These are phyloP conservation scores for Amazona ochrocephala DNA, from an alignment of 2,797 vertebrate species.

Conservation along the genomic window DNA sequence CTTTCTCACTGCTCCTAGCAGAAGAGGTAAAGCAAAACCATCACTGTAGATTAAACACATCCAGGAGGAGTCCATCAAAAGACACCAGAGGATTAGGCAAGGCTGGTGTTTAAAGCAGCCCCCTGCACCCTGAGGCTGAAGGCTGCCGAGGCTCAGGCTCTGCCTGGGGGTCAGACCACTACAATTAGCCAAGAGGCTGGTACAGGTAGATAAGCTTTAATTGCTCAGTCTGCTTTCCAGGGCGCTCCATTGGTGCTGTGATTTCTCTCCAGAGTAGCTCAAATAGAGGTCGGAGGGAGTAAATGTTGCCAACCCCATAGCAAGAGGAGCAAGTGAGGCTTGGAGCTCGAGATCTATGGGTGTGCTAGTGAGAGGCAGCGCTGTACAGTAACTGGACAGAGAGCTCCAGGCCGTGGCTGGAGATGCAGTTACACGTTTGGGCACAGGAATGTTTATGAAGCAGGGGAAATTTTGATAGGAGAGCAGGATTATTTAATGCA, in stretches of 20 bases:
- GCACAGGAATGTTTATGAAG: not conserved
- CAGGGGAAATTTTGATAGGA: not conserved
- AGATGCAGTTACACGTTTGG: not conserved
- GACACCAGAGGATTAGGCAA: not conserved
- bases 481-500: not conserved
- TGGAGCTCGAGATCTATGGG: not conserved
- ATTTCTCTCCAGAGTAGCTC: not conserved
- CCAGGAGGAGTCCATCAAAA: not conserved
- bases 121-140: not conserved
- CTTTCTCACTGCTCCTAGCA: not conserved
- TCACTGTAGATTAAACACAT: fast-evolving
- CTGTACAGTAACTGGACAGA: not conserved
- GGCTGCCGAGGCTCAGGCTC: not conserved
- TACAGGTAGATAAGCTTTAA: not conserved
- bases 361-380: not conserved
- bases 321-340: fast-evolving
- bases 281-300: not conserved
- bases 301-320: fast-evolving
- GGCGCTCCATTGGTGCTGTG: not conserved
- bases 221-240: not conserved
- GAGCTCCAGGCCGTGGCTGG: not conserved
- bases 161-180: not conserved
- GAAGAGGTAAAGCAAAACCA: not conserved
- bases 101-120: not conserved
- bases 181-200: not conserved